Conservation (phyloP, 2,113 vertebrate species). For the Elaphurus davidianus region DNA sequence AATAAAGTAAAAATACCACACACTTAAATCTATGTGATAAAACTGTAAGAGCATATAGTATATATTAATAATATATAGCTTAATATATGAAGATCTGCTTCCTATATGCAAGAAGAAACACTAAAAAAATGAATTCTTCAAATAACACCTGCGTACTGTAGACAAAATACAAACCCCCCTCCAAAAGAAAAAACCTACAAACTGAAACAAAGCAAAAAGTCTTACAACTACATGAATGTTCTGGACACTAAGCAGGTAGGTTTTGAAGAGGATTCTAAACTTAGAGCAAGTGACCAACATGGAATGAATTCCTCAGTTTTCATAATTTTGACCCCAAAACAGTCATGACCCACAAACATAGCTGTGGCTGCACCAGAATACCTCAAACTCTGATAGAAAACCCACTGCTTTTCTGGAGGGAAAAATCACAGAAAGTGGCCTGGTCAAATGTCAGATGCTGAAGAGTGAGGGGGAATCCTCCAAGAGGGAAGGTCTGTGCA, state of each 20-base stretch:
- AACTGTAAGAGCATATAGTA: not conserved
- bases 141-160: not conserved
- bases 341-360: not conserved
- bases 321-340: not conserved
- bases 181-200: not conserved
- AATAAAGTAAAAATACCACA: slow-evolving; percentile 29
- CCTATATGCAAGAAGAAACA: not conserved
- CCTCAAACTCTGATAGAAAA: not conserved
- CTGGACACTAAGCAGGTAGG: not conserved
- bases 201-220: not conserved
- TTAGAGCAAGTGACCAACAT: not conserved
- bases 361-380: not conserved
- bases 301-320: not conserved
- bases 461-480: not conserved
- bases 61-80: not conserved
- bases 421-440: not conserved
- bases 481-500: not conserved
- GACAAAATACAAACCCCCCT: not conserved
- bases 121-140: not conserved
- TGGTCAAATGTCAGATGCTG: not conserved
- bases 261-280: not conserved
- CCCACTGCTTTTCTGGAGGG: not conserved
- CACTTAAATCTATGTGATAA: slow-evolving; percentile 23
- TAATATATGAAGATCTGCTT: not conserved
- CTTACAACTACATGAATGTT: not conserved